phyloP scores from a whole-genome alignment of 2,797 vertebrate species.

The Macropus fuliginosus region DNA sequence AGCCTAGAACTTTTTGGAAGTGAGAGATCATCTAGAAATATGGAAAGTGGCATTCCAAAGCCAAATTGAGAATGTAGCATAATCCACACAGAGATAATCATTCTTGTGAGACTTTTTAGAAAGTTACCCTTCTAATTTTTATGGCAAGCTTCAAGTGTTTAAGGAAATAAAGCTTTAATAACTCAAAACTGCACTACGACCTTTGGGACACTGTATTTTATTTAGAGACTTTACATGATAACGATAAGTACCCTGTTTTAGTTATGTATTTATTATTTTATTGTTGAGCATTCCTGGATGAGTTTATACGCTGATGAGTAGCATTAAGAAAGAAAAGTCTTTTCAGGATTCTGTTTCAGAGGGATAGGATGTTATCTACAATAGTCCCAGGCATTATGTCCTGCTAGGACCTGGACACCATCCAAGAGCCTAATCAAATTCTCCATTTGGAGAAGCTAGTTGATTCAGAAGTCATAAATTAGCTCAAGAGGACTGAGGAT shows the following conservation, averaged over 20 bases:
- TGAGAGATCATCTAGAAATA: not conserved
- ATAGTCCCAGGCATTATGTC: slow-evolving; percentile 10
- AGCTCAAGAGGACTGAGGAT: slow-evolving; percentile 17
- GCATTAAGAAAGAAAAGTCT: slow-evolving; percentile 22
- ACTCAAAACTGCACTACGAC: not conserved
- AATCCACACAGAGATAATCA: not conserved
- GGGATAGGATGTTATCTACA: slow-evolving; percentile 5
- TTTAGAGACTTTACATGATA: not conserved
- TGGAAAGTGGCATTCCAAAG: not conserved
- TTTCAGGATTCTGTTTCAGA: slow-evolving; percentile 41
- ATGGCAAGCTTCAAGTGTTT: not conserved
- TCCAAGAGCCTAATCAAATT: not conserved
- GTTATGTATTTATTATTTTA: not conserved
- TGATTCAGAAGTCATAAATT: not conserved
- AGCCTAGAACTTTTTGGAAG: not conserved
- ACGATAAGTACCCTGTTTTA: not conserved
- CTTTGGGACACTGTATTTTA: not conserved
- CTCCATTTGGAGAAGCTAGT: not conserved
- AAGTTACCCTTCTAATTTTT: not conserved
- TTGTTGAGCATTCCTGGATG: not conserved
- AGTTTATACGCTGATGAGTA: not conserved
- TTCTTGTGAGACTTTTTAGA: not conserved
- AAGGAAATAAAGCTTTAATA: slow-evolving; percentile 15
- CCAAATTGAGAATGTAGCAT: slow-evolving; percentile 6
- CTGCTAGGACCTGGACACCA: not conserved